Percentiles rank a stretch among this genome's conserved stretches.
These are phyloP conservation scores for Anas capensis DNA, from an alignment of 2,797 vertebrate genomes.

Conservation along the genomic window DNA sequence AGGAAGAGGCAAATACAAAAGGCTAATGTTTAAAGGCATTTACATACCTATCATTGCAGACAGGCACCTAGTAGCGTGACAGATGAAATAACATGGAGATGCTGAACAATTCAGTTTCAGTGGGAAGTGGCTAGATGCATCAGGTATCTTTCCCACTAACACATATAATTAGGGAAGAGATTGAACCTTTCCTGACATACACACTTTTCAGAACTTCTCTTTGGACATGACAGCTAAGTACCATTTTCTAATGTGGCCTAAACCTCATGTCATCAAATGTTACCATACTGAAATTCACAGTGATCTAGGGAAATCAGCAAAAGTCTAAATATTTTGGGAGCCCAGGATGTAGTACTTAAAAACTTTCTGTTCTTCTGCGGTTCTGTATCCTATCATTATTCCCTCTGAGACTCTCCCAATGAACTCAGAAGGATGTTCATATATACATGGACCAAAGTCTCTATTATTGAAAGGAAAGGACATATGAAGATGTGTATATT, in stretches of 20 bases:
- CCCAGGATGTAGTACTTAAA: not conserved
- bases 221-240: not conserved
- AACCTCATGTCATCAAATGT: not conserved
- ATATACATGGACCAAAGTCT: not conserved
- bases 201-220: not conserved
- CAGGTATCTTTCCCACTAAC: not conserved
- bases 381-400: not conserved
- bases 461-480: not conserved
- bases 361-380: not conserved
- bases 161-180: not conserved
- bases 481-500: not conserved
- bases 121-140: not conserved
- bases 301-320: not conserved
- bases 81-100: not conserved
- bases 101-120: not conserved
- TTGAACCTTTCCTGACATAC: not conserved
- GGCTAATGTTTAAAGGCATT: conserved; percentile 9
- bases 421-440: not conserved
- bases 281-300: not conserved
- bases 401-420: not conserved
- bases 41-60: not conserved
- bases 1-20: not conserved
- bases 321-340: not conserved
- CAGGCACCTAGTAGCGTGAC: not conserved
- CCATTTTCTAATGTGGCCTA: not conserved